Evolutionary conservation across 2,888 invertebrate species (phyloP).

Genomic region (Papilio protenor): DNA sequence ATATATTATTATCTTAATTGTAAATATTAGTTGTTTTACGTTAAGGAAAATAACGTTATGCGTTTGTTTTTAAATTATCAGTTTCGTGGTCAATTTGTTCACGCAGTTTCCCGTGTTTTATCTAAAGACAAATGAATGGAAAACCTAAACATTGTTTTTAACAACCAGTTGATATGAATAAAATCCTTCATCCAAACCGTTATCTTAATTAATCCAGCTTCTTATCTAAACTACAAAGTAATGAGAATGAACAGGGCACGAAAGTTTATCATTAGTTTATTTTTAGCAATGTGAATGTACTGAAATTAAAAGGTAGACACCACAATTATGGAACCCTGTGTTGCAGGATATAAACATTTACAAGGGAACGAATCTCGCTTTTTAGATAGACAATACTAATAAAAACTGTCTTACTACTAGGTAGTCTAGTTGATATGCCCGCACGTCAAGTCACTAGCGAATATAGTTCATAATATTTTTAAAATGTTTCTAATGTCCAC

Average conservation of each 20-base stretch:
- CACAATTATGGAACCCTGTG: background rate
- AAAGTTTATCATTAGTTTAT: conserved; percentile 4
- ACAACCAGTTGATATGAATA: background rate
- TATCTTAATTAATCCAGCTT: conserved; percentile 2
- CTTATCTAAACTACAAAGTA: conserved; percentile 11
- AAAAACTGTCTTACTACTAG: no score
- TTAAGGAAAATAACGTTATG: conserved; percentile 30
- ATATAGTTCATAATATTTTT: background rate
- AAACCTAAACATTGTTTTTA: background rate
- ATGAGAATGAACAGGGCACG: background rate
- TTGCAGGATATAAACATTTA: background rate
- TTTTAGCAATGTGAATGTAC: background rate
- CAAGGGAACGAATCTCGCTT: background rate
- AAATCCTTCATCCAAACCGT: background rate
- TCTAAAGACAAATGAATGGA: no score
- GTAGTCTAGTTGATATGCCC: background rate
- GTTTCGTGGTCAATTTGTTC: no score
- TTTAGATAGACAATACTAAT: background rate
- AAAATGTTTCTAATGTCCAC: background rate
- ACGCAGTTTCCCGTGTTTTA: no score
- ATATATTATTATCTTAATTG: conserved; percentile 43
- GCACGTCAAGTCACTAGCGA: no score
- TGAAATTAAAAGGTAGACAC: background rate
- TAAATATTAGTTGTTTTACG: conserved; percentile 32
- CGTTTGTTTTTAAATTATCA: conserved; percentile 14